Base-by-base conservation (phyloP, 2,888 invertebrate species). In the Philonicus albiceps region DNA sequence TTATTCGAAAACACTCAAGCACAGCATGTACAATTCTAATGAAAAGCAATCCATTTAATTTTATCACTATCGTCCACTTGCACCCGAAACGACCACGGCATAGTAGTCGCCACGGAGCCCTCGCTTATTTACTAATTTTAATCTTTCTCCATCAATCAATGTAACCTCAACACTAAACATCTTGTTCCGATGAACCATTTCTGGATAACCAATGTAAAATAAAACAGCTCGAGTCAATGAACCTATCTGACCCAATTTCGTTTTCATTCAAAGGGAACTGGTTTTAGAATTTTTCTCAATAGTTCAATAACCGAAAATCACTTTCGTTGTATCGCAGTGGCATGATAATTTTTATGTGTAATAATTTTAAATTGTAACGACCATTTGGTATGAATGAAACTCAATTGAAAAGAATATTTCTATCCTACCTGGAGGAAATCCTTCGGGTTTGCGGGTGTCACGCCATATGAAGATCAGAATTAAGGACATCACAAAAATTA, bases 371-470 rank as follows among this genome's bases (percentile, higher is more conserved):
- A 43, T 13, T 43, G 40, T 43, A 43, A 43, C 16, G 16, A 43
- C 40, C 13, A 13, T 43, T 43, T 43, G 40, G 40, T 43, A 40
- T 7, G 40, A 78, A 11, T 78, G 49, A 78, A 81, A 88, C 16
- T n/a, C 19, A 64, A 64, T 64, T 64, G 55, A 74, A 72, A 53
- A 80, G 0, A 37, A 76, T 43, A 55, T 5, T n/a, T 22, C 8
- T 55, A 19, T 2, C 91, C 90, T 91, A 94, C 94, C 94, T 89
- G 94, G 94, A 2, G 94, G 94, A 90, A 91, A 94, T 84, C 92
- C 92, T 87, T 90, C 91, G 0, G 94, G 94, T 89, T 93, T 93
- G 34, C 90, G 90, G 31, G 91, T 90, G 80, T 88, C 88, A 13
- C 76, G 74, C 88, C 88, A 88, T 8, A 87, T 76, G 27, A 86